A percentile compares a stretch with the other conserved stretches of the same genome.
Conservation (phyloP, 2,888 invertebrate genomes). For the Agriopis aurantiaria region DNA sequence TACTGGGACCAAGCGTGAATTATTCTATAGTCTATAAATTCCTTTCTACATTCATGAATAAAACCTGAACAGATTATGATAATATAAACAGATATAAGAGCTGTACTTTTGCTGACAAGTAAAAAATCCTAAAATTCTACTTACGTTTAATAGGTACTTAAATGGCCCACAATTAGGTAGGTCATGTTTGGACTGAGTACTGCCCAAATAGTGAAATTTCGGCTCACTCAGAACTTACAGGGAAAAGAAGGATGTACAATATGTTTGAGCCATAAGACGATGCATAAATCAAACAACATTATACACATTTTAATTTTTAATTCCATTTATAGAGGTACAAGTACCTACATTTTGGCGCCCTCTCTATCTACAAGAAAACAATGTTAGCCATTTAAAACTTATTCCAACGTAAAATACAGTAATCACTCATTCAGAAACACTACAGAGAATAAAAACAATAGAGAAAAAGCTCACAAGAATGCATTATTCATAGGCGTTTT, state of each 20-base stretch:
- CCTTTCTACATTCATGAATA: no score
- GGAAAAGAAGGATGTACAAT: neutral
- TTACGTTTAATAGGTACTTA: no score
- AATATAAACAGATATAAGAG: no score
- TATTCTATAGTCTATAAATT: no score
- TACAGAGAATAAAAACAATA: neutral
- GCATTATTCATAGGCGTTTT: no score
- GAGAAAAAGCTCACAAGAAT: slow-evolving; percentile 7
- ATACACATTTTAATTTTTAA: slow-evolving; percentile 48
- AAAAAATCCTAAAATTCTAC: no score
- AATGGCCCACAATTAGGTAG: no score
- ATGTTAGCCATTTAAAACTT: slow-evolving; percentile 59
- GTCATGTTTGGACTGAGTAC: no score
- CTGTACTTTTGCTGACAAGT: no score
- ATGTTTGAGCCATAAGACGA: neutral
- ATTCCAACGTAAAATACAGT: slow-evolving; percentile 20
- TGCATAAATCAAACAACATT: slow-evolving; percentile 9
- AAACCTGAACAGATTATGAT: no score
- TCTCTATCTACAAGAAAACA: slow-evolving; percentile 60
- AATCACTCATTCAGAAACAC: slow-evolving; percentile 11
- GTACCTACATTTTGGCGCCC: slow-evolving; percentile 61
- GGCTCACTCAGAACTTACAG: neutral
- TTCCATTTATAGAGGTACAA: slow-evolving; percentile 75
- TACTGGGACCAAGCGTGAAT: no score
- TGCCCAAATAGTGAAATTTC: neutral